These are phyloP conservation scores for Dasysyrphus albostriatus DNA, from an alignment of 2,888 invertebrate species.

Conservation along the genomic window DNA sequence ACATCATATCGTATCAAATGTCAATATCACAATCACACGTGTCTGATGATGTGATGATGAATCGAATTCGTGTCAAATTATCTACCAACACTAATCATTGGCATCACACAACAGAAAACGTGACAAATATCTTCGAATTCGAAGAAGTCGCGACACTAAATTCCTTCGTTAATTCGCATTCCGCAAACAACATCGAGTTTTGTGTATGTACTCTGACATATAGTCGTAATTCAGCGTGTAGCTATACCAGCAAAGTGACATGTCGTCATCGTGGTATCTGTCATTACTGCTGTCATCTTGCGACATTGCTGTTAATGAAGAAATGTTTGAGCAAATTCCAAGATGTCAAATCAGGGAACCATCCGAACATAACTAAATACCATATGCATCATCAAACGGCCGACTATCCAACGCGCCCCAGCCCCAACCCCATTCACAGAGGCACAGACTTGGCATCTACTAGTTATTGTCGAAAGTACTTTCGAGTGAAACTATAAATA, in stretches of 20 bases:
- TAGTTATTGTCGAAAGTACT: slow-evolving; percentile 37
- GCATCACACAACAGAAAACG: slow-evolving; percentile 34
- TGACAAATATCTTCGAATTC: slow-evolving; percentile 58
- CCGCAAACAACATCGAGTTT: background rate
- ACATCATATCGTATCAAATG: slow-evolving; percentile 12
- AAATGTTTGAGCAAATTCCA: slow-evolving; percentile 72
- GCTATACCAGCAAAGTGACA: slow-evolving; percentile 52
- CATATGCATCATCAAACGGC: slow-evolving; percentile 60
- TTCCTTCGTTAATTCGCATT: slow-evolving; percentile 28
- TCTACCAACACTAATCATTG: slow-evolving; percentile 49
- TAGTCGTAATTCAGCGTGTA: too few relatives aligned
- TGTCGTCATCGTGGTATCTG: slow-evolving; percentile 49
- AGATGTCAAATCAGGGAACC: slow-evolving; percentile 72
- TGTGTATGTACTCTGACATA: background rate
- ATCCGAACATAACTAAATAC: slow-evolving; percentile 71
- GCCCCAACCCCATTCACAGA: background rate
- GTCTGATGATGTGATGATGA: slow-evolving; percentile 38
- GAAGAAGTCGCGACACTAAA: slow-evolving; percentile 37
- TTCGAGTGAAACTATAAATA: slow-evolving; percentile 66
- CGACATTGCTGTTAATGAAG: slow-evolving; percentile 72
- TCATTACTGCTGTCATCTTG: slow-evolving; percentile 52
- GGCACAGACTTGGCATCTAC: background rate
- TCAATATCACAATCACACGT: slow-evolving; percentile 49
- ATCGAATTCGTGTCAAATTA: slow-evolving; percentile 51
- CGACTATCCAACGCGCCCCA: slow-evolving; percentile 14